Evolutionary conservation across 2,113 vertebrate species (phyloP).

Genomic region (Phalacrocorax carbo): DNA sequence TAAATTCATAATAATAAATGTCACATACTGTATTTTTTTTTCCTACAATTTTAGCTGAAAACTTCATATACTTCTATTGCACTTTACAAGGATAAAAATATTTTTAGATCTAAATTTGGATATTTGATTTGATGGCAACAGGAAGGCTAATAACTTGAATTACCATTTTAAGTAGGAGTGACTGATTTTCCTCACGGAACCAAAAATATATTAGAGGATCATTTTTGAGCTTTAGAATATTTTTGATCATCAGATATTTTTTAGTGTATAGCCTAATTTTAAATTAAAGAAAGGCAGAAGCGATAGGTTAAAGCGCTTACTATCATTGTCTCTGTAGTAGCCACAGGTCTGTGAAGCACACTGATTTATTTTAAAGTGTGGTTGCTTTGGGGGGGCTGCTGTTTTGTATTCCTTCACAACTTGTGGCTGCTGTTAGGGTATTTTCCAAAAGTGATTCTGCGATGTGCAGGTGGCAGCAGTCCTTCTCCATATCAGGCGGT

Average conservation of each 20-base stretch:
- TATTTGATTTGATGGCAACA: neutral
- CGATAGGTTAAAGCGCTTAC: neutral
- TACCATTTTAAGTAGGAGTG: constrained; percentile 49
- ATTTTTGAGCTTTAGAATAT: neutral
- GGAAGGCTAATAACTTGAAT: constrained; percentile 39
- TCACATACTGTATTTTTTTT: neutral
- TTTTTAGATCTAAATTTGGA: constrained; percentile 9
- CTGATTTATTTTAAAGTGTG: neutral
- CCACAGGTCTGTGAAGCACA: neutral
- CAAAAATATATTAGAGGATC: neutral
- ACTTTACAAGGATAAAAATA: constrained; percentile 32
- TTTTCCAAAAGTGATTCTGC: accelerated
- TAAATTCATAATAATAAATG: neutral
- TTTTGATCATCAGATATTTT: neutral
- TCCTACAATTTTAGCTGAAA: neutral
- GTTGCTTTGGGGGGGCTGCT: neutral
- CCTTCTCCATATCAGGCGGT: neutral
- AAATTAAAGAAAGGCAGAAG: neutral
- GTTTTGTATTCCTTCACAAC: neutral
- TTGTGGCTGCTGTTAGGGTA: neutral
- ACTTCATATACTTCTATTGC: neutral
- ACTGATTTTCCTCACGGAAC: constrained; percentile 10
- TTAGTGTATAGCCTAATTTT: neutral
- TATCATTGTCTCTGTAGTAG: neutral
- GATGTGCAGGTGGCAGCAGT: neutral